phyloP scores from a whole-genome alignment of 2,888 invertebrate species.

The Dilophus febrilis region DNA sequence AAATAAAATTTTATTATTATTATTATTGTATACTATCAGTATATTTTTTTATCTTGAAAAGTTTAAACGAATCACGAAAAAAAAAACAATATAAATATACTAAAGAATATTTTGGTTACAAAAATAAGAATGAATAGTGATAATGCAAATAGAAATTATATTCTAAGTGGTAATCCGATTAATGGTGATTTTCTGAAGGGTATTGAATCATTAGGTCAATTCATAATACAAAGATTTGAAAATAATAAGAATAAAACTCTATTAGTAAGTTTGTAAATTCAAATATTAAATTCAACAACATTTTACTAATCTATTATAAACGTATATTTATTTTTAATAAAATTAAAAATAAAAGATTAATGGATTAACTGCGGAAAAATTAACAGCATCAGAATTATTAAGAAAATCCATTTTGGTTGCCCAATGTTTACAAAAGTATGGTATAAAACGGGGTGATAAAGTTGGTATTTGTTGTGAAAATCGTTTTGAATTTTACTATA shows the following conservation, averaged over 20 bases:
- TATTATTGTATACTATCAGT: no score
- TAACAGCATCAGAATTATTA: background rate
- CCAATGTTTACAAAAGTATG: background rate
- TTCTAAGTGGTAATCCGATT: no score
- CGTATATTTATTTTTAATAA: background rate
- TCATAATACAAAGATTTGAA: conserved; percentile 34
- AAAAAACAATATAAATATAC: no score
- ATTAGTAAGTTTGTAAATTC: conserved; percentile 27
- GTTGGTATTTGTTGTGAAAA: conserved; percentile 6
- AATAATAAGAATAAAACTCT: conserved; percentile 33
- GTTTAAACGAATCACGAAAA: no score
- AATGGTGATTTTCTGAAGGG: no score
- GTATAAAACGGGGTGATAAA: conserved; percentile 2
- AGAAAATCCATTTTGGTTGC: conserved; percentile 1
- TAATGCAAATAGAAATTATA: no score
- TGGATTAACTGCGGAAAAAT: background rate
- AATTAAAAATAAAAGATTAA: background rate
- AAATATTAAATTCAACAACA: no score
- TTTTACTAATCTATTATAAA: background rate
- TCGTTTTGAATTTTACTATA: conserved; percentile 6
- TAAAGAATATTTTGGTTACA: no score
- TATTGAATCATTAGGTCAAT: conserved; percentile 31
- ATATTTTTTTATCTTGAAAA: no score
- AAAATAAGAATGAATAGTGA: no score
- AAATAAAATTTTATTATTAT: no score